phyloP scores from a whole-genome alignment of 2,797 vertebrate species.

The Poecilia picta region DNA sequence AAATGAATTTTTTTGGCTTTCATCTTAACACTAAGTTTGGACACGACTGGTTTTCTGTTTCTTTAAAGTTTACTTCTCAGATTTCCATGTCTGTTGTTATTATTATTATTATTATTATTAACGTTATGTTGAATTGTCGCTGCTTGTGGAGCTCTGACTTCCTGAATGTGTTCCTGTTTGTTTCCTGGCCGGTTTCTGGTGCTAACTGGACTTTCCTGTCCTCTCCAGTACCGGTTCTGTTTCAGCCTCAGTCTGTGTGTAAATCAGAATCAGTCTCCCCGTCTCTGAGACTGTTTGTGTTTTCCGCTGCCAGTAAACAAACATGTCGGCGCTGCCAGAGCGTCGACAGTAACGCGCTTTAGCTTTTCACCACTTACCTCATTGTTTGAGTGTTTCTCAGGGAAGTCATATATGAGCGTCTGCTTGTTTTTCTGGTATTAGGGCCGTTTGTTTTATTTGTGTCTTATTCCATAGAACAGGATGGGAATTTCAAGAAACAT shows the following conservation, averaged over 20 bases:
- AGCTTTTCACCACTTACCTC: conserved; percentile 57
- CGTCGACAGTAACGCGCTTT: conserved; percentile 8
- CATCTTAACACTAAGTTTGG: no score
- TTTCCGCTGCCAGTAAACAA: conserved; percentile 58
- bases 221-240: not conserved
- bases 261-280: conserved; percentile 53
- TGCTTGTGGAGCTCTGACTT: not conserved
- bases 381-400: conserved; percentile 54
- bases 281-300: conserved; percentile 36
- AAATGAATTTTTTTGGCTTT: no score
- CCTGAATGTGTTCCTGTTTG: not conserved
- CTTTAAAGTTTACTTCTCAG: not conserved
- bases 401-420: conserved; percentile 17
- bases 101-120: not conserved
- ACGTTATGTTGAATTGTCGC: not conserved
- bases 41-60: not conserved
- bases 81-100: not conserved
- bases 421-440: conserved; percentile 21
- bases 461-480: conserved; percentile 13
- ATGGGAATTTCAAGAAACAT: not conserved
- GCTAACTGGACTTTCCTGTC: not conserved
- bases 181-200: not conserved
- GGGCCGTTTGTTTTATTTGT: conserved; percentile 58
- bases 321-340: conserved; percentile 45
- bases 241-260: conserved; percentile 17